Percentiles rank a stretch among this genome's conserved stretches.
These are phyloP conservation scores for Apostichopus parvimensis DNA, from an alignment of 35 echinoderm and acorn worm genomes.

Conservation along the genomic window DNA sequence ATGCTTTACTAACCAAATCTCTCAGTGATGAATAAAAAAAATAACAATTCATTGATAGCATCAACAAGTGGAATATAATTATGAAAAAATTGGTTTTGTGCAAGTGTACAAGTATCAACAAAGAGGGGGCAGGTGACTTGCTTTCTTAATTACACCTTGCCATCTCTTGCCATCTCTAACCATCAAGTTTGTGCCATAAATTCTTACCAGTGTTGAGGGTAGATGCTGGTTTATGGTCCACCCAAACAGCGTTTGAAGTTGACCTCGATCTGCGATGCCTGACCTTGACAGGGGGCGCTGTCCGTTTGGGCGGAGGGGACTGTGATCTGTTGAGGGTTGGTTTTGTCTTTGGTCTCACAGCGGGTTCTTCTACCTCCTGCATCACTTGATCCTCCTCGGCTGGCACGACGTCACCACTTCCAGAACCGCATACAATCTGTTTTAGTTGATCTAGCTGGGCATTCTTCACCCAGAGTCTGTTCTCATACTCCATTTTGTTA, in stretches of 20 bases:
- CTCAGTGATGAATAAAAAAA: too few species aligned
- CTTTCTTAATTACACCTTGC: too few species aligned
- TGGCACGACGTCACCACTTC: conserved; percentile 27
- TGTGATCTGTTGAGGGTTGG: conserved; percentile 71
- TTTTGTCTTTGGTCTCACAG: conserved; percentile 30
- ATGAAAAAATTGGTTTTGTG: too few species aligned
- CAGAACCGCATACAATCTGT: conserved; percentile 80
- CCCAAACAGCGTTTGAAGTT: conserved; percentile 73
- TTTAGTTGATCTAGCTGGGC: conserved; percentile 95
- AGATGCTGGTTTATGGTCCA: conserved; percentile 87
- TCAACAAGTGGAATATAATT: too few species aligned
- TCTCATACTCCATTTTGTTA: conserved; percentile 79
- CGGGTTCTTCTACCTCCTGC: not conserved
- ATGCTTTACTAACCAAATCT: too few species aligned
- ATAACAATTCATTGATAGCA: too few species aligned
- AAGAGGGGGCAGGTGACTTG: too few species aligned
- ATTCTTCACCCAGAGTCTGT: conserved; percentile 93
- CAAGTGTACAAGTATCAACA: too few species aligned
- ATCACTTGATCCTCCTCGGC: not conserved
- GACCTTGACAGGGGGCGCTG: conserved; percentile 74
- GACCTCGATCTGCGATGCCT: conserved; percentile 86
- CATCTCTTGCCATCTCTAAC: too few species aligned
- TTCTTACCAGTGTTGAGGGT: conserved; percentile 85
- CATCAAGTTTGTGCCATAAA: not conserved
- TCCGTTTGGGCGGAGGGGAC: conserved; percentile 57